These are phyloP conservation scores for Diploscapter pachys DNA, from an alignment of 1,140 invertebrate genomes.

Conservation along the genomic window DNA sequence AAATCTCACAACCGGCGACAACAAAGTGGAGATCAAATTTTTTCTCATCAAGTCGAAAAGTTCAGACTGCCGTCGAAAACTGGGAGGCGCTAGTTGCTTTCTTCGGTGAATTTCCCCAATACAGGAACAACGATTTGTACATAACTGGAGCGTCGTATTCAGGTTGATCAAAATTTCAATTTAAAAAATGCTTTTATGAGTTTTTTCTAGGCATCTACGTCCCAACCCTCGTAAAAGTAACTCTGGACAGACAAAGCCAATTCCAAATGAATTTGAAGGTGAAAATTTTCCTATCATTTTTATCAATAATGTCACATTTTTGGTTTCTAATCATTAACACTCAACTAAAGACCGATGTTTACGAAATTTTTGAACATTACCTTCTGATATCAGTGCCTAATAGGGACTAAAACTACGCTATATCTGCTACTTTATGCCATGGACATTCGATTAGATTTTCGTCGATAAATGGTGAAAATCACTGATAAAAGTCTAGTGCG, in stretches of 20 bases:
- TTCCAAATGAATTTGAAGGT: conserved; percentile 36
- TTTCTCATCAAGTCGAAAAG: background rate
- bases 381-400: too few relatives aligned
- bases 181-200: too few relatives aligned
- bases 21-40: background rate
- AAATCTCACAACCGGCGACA: background rate
- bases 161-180: conserved; percentile 34
- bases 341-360: too few relatives aligned
- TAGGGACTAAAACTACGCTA: too few relatives aligned
- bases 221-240: conserved; percentile 62
- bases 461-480: too few relatives aligned
- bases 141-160: conserved; percentile 61
- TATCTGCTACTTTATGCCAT: too few relatives aligned
- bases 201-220: conserved; percentile 59
- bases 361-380: too few relatives aligned
- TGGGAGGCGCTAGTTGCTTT: conserved; percentile 61
- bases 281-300: too few relatives aligned
- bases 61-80: conserved; percentile 57
- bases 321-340: too few relatives aligned
- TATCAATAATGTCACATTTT: too few relatives aligned
- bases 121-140: conserved; percentile 59
- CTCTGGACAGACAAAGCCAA: conserved; percentile 47
- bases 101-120: conserved; percentile 64
- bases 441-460: too few relatives aligned
- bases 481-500: too few relatives aligned